Conservation (phyloP, 2,888 invertebrate genomes). For the Eurois occulta region DNA sequence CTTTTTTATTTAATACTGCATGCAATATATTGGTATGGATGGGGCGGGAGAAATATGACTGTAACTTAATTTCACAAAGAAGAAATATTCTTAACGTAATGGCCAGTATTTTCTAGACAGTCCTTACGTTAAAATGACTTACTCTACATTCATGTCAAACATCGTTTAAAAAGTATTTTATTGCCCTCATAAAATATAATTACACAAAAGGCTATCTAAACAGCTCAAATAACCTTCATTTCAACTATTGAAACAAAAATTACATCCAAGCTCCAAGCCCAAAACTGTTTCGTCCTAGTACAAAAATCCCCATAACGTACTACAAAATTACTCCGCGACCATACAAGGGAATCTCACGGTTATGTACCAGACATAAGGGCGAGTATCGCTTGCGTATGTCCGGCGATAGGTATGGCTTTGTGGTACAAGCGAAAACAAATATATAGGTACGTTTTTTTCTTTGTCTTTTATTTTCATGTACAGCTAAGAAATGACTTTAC, state of each 20-base stretch:
- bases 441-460: slow-evolving; percentile 54
- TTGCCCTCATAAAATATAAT: slow-evolving; percentile 1
- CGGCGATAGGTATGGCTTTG: slow-evolving; percentile 77
- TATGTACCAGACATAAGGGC: slow-evolving; percentile 72
- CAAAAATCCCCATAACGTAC: slow-evolving; percentile 87
- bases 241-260: slow-evolving; percentile 27
- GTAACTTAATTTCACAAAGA: not conserved
- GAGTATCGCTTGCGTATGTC: slow-evolving; percentile 68
- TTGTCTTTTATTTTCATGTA: slow-evolving; percentile 40
- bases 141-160: not conserved
- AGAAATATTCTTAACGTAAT: no score
- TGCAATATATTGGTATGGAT: not conserved
- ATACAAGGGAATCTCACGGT: slow-evolving; percentile 77
- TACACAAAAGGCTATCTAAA: not conserved
- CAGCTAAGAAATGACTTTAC: slow-evolving; percentile 6
- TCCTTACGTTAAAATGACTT: not conserved
- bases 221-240: not conserved
- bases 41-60: not conserved
- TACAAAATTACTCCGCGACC: slow-evolving; percentile 83
- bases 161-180: slow-evolving; percentile 6
- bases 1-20: not conserved
- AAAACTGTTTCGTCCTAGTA: slow-evolving; percentile 74
- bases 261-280: slow-evolving; percentile 61
- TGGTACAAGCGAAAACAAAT: slow-evolving; percentile 81
- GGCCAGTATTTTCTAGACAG: not conserved